Percentiles rank a stretch among this genome's conserved stretches.
These are phyloP conservation scores for Buteo buteo DNA, from an alignment of 2,113 vertebrate species.

Conservation along the genomic window DNA sequence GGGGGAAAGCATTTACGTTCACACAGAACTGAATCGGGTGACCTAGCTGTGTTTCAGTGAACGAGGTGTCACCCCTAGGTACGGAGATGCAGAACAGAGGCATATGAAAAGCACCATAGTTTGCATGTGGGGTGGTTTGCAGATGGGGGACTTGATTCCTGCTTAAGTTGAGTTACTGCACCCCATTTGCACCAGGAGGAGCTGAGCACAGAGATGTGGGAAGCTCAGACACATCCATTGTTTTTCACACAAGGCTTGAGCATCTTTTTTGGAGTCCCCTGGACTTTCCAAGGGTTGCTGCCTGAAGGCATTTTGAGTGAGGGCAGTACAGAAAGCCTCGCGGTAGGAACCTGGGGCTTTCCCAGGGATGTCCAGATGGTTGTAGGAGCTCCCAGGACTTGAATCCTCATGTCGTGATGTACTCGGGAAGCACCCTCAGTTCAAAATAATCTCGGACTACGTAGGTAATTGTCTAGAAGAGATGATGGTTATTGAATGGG, in stretches of 20 bases:
- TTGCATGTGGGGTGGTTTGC: neutral
- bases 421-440: neutral
- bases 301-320: neutral
- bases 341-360: neutral
- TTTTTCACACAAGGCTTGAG: neutral
- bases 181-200: neutral
- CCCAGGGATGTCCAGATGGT: neutral
- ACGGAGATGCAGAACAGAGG: neutral
- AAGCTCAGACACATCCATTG: accelerated
- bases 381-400: neutral
- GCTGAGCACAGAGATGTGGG: neutral
- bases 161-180: neutral
- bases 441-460: neutral
- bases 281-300: neutral
- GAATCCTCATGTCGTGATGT: neutral
- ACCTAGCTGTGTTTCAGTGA: neutral
- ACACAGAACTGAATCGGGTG: neutral
- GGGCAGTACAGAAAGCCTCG: neutral
- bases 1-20: neutral
- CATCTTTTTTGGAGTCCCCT: accelerated
- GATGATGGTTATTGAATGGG: neutral
- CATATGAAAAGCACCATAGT: neutral
- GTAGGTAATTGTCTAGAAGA: neutral
- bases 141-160: neutral
- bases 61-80: accelerated